These are phyloP conservation scores for Hozukius guyotensis DNA, from an alignment of 2,797 vertebrate species.

Conservation along the genomic window DNA sequence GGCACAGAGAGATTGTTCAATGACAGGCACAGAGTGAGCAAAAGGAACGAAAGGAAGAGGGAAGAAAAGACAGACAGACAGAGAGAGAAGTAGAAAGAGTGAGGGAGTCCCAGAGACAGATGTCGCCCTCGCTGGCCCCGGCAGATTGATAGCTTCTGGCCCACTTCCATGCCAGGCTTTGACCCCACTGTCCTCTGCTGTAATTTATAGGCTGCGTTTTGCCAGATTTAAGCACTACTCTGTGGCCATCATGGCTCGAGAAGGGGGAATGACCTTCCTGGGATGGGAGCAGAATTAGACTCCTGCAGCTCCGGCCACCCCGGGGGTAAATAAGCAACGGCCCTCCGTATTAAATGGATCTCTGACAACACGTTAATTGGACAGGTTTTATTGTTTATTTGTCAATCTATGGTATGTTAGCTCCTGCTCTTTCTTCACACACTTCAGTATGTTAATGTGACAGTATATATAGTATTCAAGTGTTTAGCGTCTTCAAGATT, in stretches of 20 bases:
- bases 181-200: slow-evolving; percentile 85
- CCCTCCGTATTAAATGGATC: slow-evolving; percentile 43
- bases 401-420: not conserved
- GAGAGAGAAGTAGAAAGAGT: slow-evolving; percentile 71
- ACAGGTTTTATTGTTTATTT: slow-evolving; percentile 25
- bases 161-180: slow-evolving; percentile 80
- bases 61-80: slow-evolving; percentile 31
- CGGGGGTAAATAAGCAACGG: slow-evolving; percentile 57
- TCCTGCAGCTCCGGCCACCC: slow-evolving; percentile 59
- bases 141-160: slow-evolving; percentile 86
- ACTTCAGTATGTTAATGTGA: not conserved
- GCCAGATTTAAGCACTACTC: slow-evolving; percentile 85
- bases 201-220: slow-evolving; percentile 86
- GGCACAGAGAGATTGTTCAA: slow-evolving; percentile 53
- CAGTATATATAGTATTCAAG: not conserved
- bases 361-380: slow-evolving; percentile 59
- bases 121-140: slow-evolving; percentile 79
- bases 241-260: slow-evolving; percentile 78
- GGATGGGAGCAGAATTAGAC: slow-evolving; percentile 73
- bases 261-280: slow-evolving; percentile 79
- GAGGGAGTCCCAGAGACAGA: slow-evolving; percentile 85
- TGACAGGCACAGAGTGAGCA: slow-evolving; percentile 52
- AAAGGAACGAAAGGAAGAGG: slow-evolving; percentile 27
- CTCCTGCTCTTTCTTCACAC: slow-evolving; percentile 5
- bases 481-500: not conserved